Conservation (phyloP, 2,888 invertebrate genomes). For the Ichneumoninae sp. region DNA sequence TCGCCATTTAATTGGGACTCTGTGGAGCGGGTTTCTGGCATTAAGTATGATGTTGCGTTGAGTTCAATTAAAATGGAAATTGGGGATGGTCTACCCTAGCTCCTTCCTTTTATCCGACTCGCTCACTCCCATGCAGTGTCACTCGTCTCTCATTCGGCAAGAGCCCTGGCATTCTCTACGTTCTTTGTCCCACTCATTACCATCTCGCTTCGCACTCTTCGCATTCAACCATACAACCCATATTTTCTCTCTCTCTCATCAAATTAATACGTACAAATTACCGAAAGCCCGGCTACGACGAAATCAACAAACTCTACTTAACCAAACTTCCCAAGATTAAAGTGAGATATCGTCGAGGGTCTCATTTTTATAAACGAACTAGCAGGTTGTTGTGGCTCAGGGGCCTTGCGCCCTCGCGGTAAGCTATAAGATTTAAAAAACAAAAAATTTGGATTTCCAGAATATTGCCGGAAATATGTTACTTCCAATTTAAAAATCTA, state of each 20-base stretch:
- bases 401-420: too few relatives aligned
- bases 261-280: slow-evolving; percentile 70
- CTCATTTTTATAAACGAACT: slow-evolving; percentile 24
- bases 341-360: slow-evolving; percentile 57
- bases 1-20: slow-evolving; percentile 82
- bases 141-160: slow-evolving; percentile 50
- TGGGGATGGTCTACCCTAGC: slow-evolving; percentile 72
- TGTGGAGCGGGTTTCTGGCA: slow-evolving; percentile 80
- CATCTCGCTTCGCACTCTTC: slow-evolving; percentile 54
- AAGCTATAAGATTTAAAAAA: too few relatives aligned
- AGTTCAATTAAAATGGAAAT: slow-evolving; percentile 84
- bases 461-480: too few relatives aligned
- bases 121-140: slow-evolving; percentile 40
- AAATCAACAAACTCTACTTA: slow-evolving; percentile 67
- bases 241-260: slow-evolving; percentile 24
- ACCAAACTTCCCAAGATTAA: slow-evolving; percentile 50
- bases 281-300: slow-evolving; percentile 52
- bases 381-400: too few relatives aligned
- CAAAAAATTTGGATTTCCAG: too few relatives aligned
- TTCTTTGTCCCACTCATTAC: slow-evolving; percentile 37
- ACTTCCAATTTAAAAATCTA: too few relatives aligned
- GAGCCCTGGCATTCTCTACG: slow-evolving; percentile 30
- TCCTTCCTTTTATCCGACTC: slow-evolving; percentile 45
- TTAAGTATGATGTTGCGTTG: slow-evolving; percentile 83
- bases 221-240: slow-evolving; percentile 42